Evolutionary conservation across 2,888 invertebrate species (phyloP).

Genomic region (Trissolcus japonicus): DNA sequence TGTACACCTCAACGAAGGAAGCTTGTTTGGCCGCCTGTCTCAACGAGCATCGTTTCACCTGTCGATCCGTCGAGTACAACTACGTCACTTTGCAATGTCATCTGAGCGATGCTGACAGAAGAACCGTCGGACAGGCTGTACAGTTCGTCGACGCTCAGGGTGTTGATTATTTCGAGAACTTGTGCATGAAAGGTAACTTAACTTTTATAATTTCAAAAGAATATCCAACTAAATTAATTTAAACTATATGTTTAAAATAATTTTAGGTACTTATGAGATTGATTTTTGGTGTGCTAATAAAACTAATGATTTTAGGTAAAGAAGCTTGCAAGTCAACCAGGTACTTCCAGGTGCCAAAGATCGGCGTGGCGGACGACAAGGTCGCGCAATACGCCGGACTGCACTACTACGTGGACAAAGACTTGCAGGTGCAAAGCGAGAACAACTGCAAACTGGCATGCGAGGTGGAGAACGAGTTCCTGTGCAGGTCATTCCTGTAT

Average conservation of each 20-base stretch:
- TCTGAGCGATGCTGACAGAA: constrained; percentile 91
- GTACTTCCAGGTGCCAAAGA: constrained; percentile 87
- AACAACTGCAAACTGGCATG: constrained; percentile 93
- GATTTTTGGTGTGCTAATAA: neutral
- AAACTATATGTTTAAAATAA: too few relatives aligned
- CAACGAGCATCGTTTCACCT: constrained; percentile 94
- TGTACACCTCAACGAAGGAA: constrained; percentile 95
- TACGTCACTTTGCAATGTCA: constrained; percentile 95
- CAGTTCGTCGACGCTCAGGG: constrained; percentile 92
- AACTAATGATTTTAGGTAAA: constrained; percentile 76
- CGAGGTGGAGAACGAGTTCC: constrained; percentile 94
- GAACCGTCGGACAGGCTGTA: constrained; percentile 83
- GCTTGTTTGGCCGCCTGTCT: constrained; percentile 94
- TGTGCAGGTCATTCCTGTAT: constrained; percentile 90
- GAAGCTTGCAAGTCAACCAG: constrained; percentile 92
- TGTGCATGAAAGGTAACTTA: constrained; percentile 86
- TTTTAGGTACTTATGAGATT: neutral
- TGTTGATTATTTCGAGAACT: constrained; percentile 91
- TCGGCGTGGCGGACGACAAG: constrained; percentile 93
- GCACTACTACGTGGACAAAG: constrained; percentile 95
- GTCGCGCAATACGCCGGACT: constrained; percentile 93
- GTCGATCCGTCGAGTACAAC: constrained; percentile 95
- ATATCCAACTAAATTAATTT: too few relatives aligned
- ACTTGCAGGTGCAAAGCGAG: constrained; percentile 91
- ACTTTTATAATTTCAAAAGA: neutral